Evolutionary conservation across 2,888 invertebrate genomes (phyloP).

Genomic region (Argyra leucocephala): DNA sequence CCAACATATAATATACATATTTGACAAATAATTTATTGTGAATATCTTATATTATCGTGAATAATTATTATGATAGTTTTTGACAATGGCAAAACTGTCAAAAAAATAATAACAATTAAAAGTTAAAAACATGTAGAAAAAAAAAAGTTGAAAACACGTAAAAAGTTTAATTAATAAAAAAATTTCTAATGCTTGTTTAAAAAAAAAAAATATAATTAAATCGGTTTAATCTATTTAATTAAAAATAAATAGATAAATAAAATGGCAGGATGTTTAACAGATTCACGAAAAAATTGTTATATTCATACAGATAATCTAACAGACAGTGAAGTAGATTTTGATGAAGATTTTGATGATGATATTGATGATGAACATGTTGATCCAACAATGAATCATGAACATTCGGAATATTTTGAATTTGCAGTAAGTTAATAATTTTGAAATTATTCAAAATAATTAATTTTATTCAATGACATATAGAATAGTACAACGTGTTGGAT

Average conservation of each 20-base stretch:
- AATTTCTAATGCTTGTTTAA: not conserved
- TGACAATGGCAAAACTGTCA: too few relatives aligned
- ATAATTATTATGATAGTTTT: too few relatives aligned
- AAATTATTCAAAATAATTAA: not conserved
- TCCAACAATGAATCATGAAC: not conserved
- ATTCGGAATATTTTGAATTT: not conserved
- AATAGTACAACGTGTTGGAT: constrained; percentile 54
- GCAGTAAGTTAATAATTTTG: not conserved
- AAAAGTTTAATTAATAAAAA: not conserved
- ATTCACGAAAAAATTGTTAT: not conserved
- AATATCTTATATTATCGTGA: too few relatives aligned
- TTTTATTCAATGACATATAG: constrained; percentile 25
- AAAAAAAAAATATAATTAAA: too few relatives aligned
- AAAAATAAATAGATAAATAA: not conserved
- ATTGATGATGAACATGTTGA: not conserved
- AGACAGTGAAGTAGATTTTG: not conserved
- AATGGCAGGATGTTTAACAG: not conserved
- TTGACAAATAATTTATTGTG: too few relatives aligned
- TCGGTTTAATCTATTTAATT: not conserved
- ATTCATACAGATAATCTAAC: not conserved
- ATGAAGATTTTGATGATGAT: not conserved
- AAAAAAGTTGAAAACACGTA: not conserved
- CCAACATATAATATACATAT: too few relatives aligned
- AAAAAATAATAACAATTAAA: too few relatives aligned
- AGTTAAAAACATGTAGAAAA: too few relatives aligned